A percentile compares a stretch with the other conserved stretches of the same genome.
phyloP scores from a whole-genome alignment of 1,140 invertebrate genomes.

The Ostrea denselamellosa region DNA sequence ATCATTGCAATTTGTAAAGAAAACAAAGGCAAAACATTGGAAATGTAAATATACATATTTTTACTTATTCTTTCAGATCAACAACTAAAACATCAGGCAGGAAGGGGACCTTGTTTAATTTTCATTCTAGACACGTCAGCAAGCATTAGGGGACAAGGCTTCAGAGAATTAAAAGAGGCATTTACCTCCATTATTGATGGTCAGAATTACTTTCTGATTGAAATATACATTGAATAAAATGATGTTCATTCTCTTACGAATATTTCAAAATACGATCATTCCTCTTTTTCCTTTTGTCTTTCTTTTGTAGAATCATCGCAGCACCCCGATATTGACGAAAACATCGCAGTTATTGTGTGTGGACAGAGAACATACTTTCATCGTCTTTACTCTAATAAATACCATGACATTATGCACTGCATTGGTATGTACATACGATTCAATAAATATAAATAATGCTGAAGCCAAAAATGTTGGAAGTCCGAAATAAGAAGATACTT shows the following conservation, averaged over 20 bases:
- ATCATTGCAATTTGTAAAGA: no score
- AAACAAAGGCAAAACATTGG: no score
- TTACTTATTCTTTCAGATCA: not conserved
- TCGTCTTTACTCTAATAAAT: not conserved
- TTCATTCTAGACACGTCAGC: slow-evolving; percentile 44
- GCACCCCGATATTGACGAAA: not conserved
- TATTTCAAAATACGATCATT: no score
- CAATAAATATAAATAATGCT: no score
- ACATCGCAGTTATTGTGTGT: not conserved
- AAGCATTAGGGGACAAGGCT: slow-evolving; percentile 44
- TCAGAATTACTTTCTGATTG: not conserved
- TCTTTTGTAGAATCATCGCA: not conserved
- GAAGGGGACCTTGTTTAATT: slow-evolving; percentile 23
- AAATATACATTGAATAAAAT: no score
- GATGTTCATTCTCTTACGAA: no score
- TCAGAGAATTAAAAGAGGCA: not conserved
- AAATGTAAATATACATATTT: no score
- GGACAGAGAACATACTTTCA: not conserved
- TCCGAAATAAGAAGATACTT: no score
- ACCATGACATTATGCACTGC: not conserved
- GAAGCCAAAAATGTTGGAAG: no score
- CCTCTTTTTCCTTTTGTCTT: not conserved
- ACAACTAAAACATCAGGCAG: not conserved
- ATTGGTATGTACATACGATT: not conserved
- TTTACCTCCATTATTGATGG: not conserved